These are phyloP conservation scores for Leptinotarsa haldemani DNA, from an alignment of 2,888 invertebrate species.

Conservation along the genomic window DNA sequence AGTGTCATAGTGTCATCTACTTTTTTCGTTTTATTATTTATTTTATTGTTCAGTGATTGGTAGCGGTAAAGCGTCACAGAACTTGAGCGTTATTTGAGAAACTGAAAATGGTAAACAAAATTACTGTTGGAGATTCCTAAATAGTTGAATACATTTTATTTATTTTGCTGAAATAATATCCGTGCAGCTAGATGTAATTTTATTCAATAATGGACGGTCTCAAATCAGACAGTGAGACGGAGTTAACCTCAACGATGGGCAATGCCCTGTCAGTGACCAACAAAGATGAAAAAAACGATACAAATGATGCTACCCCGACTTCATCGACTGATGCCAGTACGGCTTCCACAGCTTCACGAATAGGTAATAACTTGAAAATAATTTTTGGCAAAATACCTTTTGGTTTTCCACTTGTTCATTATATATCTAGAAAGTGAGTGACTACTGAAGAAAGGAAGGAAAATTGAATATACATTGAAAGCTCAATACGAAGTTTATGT, in stretches of 20 bases:
- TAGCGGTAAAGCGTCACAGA: constrained; percentile 17
- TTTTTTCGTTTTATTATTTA: neutral
- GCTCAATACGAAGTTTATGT: too few relatives aligned
- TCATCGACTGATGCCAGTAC: constrained; percentile 61
- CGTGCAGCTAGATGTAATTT: constrained; percentile 20
- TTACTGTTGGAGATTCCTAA: constrained; percentile 9
- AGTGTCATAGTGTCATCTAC: neutral
- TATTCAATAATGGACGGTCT: constrained; percentile 31
- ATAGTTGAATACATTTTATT: neutral
- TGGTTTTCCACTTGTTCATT: neutral
- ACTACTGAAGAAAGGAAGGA: too few relatives aligned
- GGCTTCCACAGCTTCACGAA: constrained; percentile 45
- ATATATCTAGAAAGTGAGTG: neutral
- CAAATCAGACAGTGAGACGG: constrained; percentile 48
- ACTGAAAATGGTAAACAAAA: constrained; percentile 17
- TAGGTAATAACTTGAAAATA: constrained; percentile 42
- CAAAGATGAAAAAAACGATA: constrained; percentile 58
- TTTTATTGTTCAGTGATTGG: constrained; percentile 7
- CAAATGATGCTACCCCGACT: constrained; percentile 60
- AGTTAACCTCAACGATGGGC: constrained; percentile 61
- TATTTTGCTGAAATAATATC: neutral
- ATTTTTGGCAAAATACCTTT: neutral
- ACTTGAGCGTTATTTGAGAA: constrained; percentile 18
- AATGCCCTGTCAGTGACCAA: constrained; percentile 56
- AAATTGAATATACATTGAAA: too few relatives aligned